Evolutionary conservation across 2,888 invertebrate species (phyloP).

Genomic region (Hirtodrosophila cameraria): DNA sequence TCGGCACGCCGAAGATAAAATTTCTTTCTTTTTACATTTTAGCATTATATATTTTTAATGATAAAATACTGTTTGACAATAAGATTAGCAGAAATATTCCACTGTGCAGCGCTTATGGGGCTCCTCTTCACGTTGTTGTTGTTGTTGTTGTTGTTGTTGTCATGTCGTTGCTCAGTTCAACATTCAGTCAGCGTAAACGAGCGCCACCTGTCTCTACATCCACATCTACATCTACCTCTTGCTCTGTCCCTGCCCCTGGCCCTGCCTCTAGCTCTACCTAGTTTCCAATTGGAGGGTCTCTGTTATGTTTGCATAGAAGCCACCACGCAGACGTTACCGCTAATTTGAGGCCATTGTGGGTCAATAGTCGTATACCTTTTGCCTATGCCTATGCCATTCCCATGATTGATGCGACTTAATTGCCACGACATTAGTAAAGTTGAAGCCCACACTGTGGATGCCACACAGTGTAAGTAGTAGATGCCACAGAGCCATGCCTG

Average conservation of each 20-base stretch:
- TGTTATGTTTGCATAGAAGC: constrained; percentile 28
- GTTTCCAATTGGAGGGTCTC: constrained; percentile 17
- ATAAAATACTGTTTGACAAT: no score
- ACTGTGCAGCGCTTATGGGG: constrained; percentile 4
- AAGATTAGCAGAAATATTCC: no score
- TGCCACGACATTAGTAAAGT: constrained; percentile 47
- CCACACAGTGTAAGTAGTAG: constrained; percentile 2
- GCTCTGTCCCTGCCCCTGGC: no score
- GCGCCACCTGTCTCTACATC: constrained; percentile 47
- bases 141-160: constrained; percentile 17
- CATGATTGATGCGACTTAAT: constrained; percentile 58
- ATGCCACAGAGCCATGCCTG: constrained; percentile 28
- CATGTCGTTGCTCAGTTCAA: constrained; percentile 33
- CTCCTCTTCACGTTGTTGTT: constrained; percentile 13
- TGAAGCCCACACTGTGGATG: constrained; percentile 28
- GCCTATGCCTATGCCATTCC: constrained; percentile 5
- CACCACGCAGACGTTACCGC: constrained; percentile 9
- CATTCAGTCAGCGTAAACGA: constrained; percentile 54
- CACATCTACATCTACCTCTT: no score
- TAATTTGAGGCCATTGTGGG: constrained; percentile 63
- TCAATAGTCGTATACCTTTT: constrained; percentile 36
- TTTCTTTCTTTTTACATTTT: no score
- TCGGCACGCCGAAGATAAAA: no score
- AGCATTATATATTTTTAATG: no score
- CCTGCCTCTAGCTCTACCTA: neutral